Percentiles rank a stretch among this genome's conserved stretches.
phyloP scores from a whole-genome alignment of 2,888 invertebrate genomes.

The Drosophila mercatorum region DNA sequence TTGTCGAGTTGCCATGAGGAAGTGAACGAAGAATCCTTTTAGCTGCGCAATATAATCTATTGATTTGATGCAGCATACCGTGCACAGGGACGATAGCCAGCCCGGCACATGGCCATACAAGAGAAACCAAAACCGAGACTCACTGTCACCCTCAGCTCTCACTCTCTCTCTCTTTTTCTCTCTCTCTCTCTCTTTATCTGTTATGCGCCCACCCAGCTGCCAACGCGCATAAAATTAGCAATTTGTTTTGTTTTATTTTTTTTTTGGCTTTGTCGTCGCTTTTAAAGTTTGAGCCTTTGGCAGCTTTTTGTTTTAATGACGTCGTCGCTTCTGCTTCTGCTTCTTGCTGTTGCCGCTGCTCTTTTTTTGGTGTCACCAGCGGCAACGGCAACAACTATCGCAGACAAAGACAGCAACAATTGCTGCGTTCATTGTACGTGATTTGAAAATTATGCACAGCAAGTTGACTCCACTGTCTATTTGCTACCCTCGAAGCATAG shows the following conservation, averaged over 20 bases:
- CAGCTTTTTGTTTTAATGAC: constrained; percentile 62
- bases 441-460: constrained; percentile 76
- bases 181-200: constrained; percentile 11
- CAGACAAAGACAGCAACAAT: constrained; percentile 44
- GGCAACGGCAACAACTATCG: constrained; percentile 6
- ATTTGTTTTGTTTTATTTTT: constrained; percentile 29
- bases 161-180: constrained; percentile 5
- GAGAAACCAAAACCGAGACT: constrained; percentile 12
- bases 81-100: constrained; percentile 35
- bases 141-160: constrained; percentile 11
- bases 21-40: constrained; percentile 71
- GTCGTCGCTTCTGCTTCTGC: constrained; percentile 37
- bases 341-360: constrained; percentile 30
- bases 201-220: constrained; percentile 33
- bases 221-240: constrained; percentile 71
- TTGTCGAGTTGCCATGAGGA: constrained; percentile 56
- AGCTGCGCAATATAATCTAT: constrained; percentile 76
- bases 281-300: constrained; percentile 37
- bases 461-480: constrained; percentile 50
- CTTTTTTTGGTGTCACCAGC: constrained; percentile 58
- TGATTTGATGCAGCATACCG: constrained; percentile 72
- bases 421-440: constrained; percentile 72
- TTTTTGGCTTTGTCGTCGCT: constrained; percentile 14
- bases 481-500: constrained; percentile 16
- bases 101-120: constrained; percentile 22